Conservation (phyloP, 2,888 invertebrate species). For the Diarsia brunnea region DNA sequence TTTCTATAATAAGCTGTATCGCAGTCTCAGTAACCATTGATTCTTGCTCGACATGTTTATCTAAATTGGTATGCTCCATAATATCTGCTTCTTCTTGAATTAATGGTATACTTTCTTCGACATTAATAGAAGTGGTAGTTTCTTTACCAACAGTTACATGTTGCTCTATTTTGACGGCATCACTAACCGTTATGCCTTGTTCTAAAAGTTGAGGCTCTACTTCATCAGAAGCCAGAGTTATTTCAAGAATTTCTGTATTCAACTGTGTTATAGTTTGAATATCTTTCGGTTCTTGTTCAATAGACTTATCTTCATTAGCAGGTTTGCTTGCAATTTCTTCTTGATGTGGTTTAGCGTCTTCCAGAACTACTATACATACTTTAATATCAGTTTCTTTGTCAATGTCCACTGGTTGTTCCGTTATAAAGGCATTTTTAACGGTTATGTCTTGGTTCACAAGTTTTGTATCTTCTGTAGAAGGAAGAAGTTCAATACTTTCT, state of each 20-base stretch:
- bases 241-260: neutral
- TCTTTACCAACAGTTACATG: neutral
- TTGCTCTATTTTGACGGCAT: neutral
- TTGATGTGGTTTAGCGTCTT: neutral
- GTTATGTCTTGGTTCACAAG: neutral
- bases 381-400: conserved; percentile 6
- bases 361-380: neutral
- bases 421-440: neutral
- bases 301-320: neutral
- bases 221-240: neutral
- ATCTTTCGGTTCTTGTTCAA: neutral
- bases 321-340: neutral
- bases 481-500: conserved; percentile 1
- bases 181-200: neutral
- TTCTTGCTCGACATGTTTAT: neutral
- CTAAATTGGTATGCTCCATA: neutral
- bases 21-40: neutral
- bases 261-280: neutral
- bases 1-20: neutral
- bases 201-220: neutral
- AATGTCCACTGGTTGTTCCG: neutral
- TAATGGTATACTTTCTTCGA: neutral
- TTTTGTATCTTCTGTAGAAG: neutral
- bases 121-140: neutral
- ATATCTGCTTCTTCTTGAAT: neutral